phyloP scores from a whole-genome alignment of 2,797 vertebrate genomes.

The Smutsia temminckii region DNA sequence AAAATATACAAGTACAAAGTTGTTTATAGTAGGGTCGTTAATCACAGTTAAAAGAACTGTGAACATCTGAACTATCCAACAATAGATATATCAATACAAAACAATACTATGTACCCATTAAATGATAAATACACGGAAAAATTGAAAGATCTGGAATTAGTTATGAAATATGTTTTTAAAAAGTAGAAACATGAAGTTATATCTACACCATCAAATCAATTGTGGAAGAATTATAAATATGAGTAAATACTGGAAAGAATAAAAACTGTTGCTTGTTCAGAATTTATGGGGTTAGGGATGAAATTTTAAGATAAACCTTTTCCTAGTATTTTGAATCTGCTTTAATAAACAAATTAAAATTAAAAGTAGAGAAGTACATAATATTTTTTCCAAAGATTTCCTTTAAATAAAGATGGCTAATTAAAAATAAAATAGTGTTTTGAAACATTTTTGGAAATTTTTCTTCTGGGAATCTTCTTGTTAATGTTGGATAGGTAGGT shows the following conservation, averaged over 20 bases:
- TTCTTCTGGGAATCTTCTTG: not conserved
- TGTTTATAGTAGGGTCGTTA: conserved; percentile 33
- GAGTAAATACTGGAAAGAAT: not conserved
- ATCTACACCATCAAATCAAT: not conserved
- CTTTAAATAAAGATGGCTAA: conserved; percentile 8
- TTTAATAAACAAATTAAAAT: conserved; percentile 36
- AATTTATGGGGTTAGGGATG: conserved; percentile 3
- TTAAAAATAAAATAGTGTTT: not conserved
- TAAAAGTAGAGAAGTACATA: not conserved
- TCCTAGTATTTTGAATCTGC: conserved; percentile 14
- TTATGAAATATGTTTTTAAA: not conserved
- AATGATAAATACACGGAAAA: not conserved
- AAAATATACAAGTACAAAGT: not conserved
- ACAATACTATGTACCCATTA: not conserved
- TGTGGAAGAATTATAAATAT: not conserved
- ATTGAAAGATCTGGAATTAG: conserved; percentile 7
- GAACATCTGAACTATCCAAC: conserved; percentile 27
- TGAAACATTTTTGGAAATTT: not conserved
- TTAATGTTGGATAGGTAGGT: not conserved
- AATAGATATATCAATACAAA: not conserved
- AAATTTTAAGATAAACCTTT: conserved; percentile 35
- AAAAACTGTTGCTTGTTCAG: conserved; percentile 29
- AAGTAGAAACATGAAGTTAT: not conserved
- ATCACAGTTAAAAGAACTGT: not conserved
- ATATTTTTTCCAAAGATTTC: not conserved